These are phyloP conservation scores for Astreopora myriophthalma DNA, from an alignment of 64 coral and sea anemone genomes.

Conservation along the genomic window DNA sequence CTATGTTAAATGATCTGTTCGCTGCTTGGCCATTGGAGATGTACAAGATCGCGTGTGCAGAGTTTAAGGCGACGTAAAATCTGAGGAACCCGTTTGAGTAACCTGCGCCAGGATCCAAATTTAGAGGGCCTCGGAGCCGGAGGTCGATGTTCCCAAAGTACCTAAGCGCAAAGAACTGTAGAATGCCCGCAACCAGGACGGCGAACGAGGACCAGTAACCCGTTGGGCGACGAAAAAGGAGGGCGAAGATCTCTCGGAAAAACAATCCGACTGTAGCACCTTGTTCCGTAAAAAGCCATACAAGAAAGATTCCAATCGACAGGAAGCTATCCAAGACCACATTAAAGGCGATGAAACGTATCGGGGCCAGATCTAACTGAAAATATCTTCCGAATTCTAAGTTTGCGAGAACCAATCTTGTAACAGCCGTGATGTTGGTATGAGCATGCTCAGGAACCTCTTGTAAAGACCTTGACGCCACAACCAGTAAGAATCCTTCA, in stretches of 20 bases:
- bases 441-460: neutral
- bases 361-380: neutral
- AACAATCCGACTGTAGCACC: neutral
- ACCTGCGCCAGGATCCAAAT: slow-evolving; percentile 1
- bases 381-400: neutral
- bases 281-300: neutral
- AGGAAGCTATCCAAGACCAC: neutral
- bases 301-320: neutral
- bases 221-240: neutral
- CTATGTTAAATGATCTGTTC: neutral
- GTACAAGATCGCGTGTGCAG: neutral
- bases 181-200: neutral
- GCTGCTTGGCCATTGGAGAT: slow-evolving; percentile 10
- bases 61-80: neutral
- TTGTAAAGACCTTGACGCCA: neutral
- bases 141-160: neutral
- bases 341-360: neutral
- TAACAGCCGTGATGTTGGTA: neutral
- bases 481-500: neutral
- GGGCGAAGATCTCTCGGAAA: neutral
- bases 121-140: neutral
- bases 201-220: neutral
- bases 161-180: neutral
- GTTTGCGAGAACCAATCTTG: neutral
- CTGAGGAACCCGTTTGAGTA: neutral